These are phyloP conservation scores for Leuciscus idus DNA, from an alignment of 2,113 vertebrate species.

Conservation along the genomic window DNA sequence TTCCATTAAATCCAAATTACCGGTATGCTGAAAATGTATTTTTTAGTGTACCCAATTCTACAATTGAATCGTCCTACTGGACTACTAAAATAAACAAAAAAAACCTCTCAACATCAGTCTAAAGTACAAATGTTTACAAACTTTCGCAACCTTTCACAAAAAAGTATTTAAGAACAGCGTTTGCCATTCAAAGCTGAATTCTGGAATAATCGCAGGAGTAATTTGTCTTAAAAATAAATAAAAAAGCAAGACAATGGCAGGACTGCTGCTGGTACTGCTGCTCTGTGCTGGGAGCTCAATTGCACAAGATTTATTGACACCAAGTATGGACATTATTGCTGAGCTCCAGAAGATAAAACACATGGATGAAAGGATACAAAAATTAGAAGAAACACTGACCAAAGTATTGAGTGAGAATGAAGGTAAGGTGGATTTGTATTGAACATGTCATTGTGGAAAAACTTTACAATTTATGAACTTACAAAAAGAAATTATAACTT, in stretches of 20 bases:
- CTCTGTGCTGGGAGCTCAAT: neutral
- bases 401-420: conserved; percentile 16
- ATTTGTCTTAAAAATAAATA: neutral
- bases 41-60: too few species aligned
- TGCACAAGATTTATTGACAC: neutral
- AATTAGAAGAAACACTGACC: neutral
- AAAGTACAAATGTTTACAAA: neutral
- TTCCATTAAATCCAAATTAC: too few species aligned
- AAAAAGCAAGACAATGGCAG: neutral
- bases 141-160: neutral
- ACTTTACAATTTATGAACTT: neutral
- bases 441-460: neutral
- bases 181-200: neutral
- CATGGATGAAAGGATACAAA: conserved; percentile 24
- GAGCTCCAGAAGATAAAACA: conserved; percentile 31
- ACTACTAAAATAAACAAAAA: conserved; percentile 5
- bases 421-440: conserved; percentile 1
- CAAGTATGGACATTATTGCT: neutral
- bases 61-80: too few species aligned
- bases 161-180: neutral
- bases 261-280: conserved; percentile 9
- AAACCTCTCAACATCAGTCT: neutral
- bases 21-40: too few species aligned
- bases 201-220: neutral
- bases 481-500: neutral